Percentiles rank a stretch among this genome's conserved stretches.
Evolutionary conservation across 2,113 vertebrate species (phyloP).

Genomic region (Chaenogobius annularis): DNA sequence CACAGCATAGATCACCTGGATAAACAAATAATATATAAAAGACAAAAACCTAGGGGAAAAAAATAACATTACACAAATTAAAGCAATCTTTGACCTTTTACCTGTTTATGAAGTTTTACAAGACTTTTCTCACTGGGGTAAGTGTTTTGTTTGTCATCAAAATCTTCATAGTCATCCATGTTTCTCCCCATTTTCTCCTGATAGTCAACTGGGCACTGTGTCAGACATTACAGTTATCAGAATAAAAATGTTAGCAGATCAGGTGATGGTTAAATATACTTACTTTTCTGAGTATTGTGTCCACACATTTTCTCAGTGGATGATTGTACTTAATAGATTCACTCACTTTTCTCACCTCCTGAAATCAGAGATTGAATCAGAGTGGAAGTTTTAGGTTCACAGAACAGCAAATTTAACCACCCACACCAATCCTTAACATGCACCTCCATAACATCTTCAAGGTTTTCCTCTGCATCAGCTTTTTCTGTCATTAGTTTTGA

Average conservation of each 20-base stretch:
- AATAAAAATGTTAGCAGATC: not conserved
- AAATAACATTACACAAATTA: not conserved
- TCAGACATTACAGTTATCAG: not conserved
- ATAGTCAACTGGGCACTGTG: slow-evolving; percentile 91
- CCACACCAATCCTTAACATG: not conserved
- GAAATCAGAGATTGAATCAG: slow-evolving; percentile 19
- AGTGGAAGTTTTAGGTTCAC: not conserved
- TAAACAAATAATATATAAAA: not conserved
- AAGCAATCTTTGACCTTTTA: slow-evolving; percentile 28
- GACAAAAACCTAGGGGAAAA: not conserved
- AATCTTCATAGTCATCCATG: slow-evolving; percentile 99
- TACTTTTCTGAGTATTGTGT: slow-evolving; percentile 96
- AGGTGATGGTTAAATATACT: slow-evolving; percentile 6
- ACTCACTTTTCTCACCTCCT: slow-evolving; percentile 94
- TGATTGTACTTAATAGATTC: slow-evolving; percentile 97
- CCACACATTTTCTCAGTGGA: slow-evolving; percentile 91
- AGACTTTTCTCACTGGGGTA: slow-evolving; percentile 93
- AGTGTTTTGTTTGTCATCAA: slow-evolving; percentile 91
- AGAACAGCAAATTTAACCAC: not conserved
- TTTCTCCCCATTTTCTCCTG: slow-evolving; percentile 98
- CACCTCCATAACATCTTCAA: slow-evolving; percentile 98
- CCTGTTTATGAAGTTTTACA: slow-evolving; percentile 96
- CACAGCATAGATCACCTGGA: slow-evolving; percentile 92
- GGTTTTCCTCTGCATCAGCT: slow-evolving; percentile 93
- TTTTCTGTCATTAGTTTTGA: slow-evolving; percentile 97